phyloP scores from a whole-genome alignment of 2,888 invertebrate genomes.

The Ptychoptera contaminata region DNA sequence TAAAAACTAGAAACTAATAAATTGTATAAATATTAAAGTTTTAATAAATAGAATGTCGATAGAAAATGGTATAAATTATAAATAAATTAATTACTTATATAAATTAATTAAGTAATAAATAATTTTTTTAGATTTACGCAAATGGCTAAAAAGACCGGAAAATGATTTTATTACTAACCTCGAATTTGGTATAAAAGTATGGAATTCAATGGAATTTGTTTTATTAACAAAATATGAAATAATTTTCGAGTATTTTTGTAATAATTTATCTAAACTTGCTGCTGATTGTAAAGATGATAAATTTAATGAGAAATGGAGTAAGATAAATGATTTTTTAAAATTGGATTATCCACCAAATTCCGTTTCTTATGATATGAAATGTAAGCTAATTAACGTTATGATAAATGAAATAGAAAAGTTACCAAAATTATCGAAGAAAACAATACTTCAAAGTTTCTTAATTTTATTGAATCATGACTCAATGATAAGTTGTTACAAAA shows the following conservation, averaged over 20 bases:
- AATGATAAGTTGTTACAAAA: constrained; percentile 7
- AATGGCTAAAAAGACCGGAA: constrained; percentile 21
- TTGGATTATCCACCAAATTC: constrained; percentile 16
- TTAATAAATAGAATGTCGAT: constrained; percentile 12
- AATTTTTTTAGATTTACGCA: constrained; percentile 19
- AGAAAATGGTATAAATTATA: constrained; percentile 12
- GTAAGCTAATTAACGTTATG: neutral
- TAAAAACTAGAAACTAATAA: too few relatives aligned
- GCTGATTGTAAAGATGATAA: neutral
- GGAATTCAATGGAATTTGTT: constrained; percentile 25
- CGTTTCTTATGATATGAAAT: constrained; percentile 14
- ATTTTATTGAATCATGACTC: constrained; percentile 1
- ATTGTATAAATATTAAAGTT: too few relatives aligned
- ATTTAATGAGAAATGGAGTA: constrained; percentile 10
- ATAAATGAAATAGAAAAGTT: neutral
- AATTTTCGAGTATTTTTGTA: constrained; percentile 20
- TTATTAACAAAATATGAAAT: constrained; percentile 23
- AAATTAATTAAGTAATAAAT: neutral
- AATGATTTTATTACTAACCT: constrained; percentile 20
- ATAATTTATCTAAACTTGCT: constrained; percentile 7
- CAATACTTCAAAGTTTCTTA: neutral
- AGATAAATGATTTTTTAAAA: constrained; percentile 15
- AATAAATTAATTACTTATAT: neutral
- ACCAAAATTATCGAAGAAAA: neutral
- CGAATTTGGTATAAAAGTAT: constrained; percentile 24